Evolutionary conservation across 2,888 invertebrate species (phyloP).

Genomic region (Cepaea hortensis): DNA sequence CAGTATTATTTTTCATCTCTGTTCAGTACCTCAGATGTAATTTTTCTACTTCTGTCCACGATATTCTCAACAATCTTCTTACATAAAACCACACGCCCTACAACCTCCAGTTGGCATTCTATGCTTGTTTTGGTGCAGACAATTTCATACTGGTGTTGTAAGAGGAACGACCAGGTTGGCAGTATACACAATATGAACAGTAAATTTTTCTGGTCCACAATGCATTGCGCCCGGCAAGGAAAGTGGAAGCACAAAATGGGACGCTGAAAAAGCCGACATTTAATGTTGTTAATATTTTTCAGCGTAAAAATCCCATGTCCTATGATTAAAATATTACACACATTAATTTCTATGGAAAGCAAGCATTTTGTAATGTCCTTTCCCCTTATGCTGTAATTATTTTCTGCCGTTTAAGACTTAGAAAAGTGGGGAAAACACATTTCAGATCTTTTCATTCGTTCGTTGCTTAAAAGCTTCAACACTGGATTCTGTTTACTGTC

Average conservation of each 20-base stretch:
- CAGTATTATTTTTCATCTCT: too few relatives aligned
- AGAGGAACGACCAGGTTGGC: too few relatives aligned
- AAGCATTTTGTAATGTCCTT: background rate
- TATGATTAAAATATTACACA: background rate
- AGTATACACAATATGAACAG: too few relatives aligned
- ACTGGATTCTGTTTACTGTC: slow-evolving; percentile 15
- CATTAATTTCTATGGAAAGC: background rate
- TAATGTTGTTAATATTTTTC: background rate
- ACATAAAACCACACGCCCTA: too few relatives aligned
- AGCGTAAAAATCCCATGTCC: background rate
- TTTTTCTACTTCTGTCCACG: too few relatives aligned
- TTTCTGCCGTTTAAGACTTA: background rate
- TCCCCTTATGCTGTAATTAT: slow-evolving; percentile 5
- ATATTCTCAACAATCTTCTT: too few relatives aligned
- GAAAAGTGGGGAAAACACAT: background rate
- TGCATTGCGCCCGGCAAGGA: too few relatives aligned
- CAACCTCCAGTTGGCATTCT: too few relatives aligned
- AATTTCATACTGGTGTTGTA: too few relatives aligned
- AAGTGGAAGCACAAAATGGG: background rate
- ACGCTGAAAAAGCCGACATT: background rate
- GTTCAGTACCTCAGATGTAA: too few relatives aligned
- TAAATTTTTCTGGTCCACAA: too few relatives aligned
- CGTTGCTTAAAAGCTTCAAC: slow-evolving; percentile 27
- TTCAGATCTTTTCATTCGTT: slow-evolving; percentile 11
- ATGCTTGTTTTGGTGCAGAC: too few relatives aligned